Conservation (phyloP, 2,797 vertebrate genomes). For the Sternotherus odoratus region DNA sequence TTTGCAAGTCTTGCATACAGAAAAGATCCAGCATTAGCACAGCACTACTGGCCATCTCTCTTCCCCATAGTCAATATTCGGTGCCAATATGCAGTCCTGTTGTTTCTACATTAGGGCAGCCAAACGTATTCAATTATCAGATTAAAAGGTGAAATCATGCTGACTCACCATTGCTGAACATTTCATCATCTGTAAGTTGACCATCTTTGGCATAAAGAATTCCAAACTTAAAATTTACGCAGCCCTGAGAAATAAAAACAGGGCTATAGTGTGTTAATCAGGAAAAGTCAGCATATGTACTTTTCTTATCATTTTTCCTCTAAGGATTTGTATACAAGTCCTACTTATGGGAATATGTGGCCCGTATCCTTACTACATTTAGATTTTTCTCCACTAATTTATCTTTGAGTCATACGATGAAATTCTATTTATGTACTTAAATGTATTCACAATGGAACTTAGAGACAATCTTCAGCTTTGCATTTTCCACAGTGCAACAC, state of each 20-base stretch:
- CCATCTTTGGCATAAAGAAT: conserved; percentile 98
- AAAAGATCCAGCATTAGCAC: neutral
- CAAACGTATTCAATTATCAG: neutral
- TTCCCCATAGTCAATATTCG: neutral
- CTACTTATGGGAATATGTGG: neutral
- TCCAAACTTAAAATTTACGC: conserved; percentile 99
- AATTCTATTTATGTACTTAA: neutral
- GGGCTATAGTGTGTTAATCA: neutral
- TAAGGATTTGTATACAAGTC: neutral
- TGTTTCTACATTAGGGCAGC: neutral
- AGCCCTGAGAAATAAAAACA: conserved; percentile 85
- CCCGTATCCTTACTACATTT: neutral
- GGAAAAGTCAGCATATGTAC: neutral
- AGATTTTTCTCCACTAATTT: neutral
- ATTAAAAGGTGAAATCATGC: neutral
- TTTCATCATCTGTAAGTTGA: conserved; percentile 98
- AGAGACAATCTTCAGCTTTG: neutral
- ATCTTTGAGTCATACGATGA: neutral
- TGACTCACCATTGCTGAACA: conserved; percentile 97
- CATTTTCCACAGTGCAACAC: neutral
- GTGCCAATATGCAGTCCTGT: neutral
- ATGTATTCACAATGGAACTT: neutral
- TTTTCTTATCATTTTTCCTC: neutral
- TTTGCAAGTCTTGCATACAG: neutral
- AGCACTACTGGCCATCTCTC: neutral